Evolutionary conservation across 2,888 invertebrate genomes (phyloP).

Genomic region (Steromphala cineraria): DNA sequence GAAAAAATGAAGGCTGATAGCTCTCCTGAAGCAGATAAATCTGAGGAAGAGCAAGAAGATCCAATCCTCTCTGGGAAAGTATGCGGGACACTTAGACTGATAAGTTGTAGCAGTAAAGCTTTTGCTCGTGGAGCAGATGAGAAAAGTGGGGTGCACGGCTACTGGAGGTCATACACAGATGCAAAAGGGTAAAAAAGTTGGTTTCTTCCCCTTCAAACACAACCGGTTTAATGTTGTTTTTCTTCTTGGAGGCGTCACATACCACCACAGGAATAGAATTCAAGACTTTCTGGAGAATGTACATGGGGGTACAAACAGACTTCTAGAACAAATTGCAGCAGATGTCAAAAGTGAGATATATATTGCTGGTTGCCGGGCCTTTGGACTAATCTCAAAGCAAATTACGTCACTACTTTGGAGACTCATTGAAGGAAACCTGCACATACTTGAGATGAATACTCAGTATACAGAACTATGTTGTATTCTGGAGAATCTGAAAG

Average conservation of each 20-base stretch:
- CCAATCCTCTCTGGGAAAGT: background rate
- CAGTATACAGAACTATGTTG: no score
- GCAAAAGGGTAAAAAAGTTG: background rate
- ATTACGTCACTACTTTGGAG: background rate
- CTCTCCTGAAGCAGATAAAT: background rate
- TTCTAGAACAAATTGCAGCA: background rate
- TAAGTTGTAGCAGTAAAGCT: background rate
- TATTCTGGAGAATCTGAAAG: no score
- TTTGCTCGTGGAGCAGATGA: background rate
- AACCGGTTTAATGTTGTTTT: background rate
- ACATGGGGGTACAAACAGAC: background rate
- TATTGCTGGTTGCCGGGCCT: background rate
- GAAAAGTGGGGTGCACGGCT: background rate
- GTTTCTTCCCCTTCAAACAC: background rate
- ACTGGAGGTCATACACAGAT: background rate
- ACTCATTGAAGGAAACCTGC: no score
- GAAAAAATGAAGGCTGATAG: slow-evolving; percentile 30
- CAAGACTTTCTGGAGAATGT: background rate
- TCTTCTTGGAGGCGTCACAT: background rate
- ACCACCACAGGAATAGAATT: background rate
- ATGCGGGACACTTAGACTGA: background rate
- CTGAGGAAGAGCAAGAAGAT: background rate
- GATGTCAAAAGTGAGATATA: background rate
- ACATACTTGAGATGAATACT: no score
- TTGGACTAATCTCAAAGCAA: background rate